Conservation (phyloP, 1,140 invertebrate genomes). For the Drosophila melanica region DNA sequence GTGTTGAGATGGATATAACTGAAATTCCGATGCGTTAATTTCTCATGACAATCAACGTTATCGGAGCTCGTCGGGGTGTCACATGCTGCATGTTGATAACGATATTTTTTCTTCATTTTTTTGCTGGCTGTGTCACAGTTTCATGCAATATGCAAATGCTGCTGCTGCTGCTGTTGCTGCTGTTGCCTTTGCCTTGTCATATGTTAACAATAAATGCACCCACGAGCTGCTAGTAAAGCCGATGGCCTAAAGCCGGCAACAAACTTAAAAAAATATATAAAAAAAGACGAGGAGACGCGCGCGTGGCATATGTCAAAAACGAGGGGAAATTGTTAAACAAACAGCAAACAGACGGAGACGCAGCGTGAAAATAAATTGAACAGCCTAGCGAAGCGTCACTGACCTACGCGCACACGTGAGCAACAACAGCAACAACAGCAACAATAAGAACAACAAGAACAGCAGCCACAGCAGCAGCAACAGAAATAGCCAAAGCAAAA, state of each 20-base stretch:
- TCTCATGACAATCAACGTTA: slow-evolving; percentile 13
- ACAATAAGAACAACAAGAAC: slow-evolving; percentile 2
- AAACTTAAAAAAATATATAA: slow-evolving; percentile 26
- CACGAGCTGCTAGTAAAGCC: slow-evolving; percentile 17
- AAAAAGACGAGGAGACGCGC: slow-evolving; percentile 7
- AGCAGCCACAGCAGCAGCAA: slow-evolving; percentile 38
- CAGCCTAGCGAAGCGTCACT: slow-evolving; percentile 62
- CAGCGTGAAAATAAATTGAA: slow-evolving; percentile 67
- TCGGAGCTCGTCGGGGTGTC: slow-evolving; percentile 21
- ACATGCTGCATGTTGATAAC: slow-evolving; percentile 15
- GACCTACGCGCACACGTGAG: slow-evolving; percentile 75
- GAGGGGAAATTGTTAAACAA: slow-evolving; percentile 47
- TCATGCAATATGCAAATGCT: slow-evolving; percentile 23
- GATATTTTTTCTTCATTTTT: slow-evolving; percentile 13
- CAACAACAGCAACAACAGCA: slow-evolving; percentile 20
- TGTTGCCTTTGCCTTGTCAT: slow-evolving; percentile 40
- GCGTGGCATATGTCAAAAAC: slow-evolving; percentile 46
- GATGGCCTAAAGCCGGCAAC: slow-evolving; percentile 30
- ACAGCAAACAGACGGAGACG: slow-evolving; percentile 42
- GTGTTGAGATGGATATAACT: background rate
- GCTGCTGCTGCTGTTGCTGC: slow-evolving; percentile 8
- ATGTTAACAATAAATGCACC: slow-evolving; percentile 65
- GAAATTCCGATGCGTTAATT: slow-evolving; percentile 5
- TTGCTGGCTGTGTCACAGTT: slow-evolving; percentile 7
- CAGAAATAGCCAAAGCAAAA: slow-evolving; percentile 52